A percentile compares a stretch with the other conserved stretches of the same genome.
These are phyloP conservation scores for Cynopterus brachyotis DNA, from an alignment of 2,113 vertebrate genomes.

Conservation along the genomic window DNA sequence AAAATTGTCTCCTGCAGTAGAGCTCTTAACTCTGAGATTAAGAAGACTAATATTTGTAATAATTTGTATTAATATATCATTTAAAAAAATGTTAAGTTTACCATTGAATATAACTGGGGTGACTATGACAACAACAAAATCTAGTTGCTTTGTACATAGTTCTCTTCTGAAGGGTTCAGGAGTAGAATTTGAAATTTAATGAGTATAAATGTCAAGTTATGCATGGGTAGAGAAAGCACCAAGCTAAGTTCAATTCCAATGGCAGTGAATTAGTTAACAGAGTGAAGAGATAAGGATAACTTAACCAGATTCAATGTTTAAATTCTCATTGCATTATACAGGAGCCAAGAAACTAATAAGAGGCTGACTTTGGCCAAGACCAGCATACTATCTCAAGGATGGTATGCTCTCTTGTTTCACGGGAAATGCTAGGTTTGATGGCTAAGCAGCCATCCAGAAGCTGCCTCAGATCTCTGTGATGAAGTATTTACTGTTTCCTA, in stretches of 20 bases:
- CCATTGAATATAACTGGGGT: neutral
- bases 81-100: neutral
- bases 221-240: neutral
- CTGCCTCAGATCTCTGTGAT: neutral
- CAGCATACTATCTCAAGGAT: slow-evolving; percentile 21
- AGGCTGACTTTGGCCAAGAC: slow-evolving; percentile 37
- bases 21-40: neutral
- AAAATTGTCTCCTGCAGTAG: neutral
- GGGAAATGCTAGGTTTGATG: neutral
- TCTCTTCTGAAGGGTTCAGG: slow-evolving; percentile 43
- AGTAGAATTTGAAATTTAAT: slow-evolving; percentile 71
- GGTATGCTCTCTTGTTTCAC: neutral
- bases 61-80: neutral
- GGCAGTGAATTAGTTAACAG: slow-evolving; percentile 69
- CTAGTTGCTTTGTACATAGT: slow-evolving; percentile 8
- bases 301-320: slow-evolving; percentile 34
- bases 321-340: slow-evolving; percentile 11
- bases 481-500: neutral
- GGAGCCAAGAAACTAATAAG: slow-evolving; percentile 28
- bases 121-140: neutral
- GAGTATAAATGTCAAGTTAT: slow-evolving; percentile 66
- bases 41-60: neutral
- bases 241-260: slow-evolving; percentile 65
- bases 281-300: slow-evolving; percentile 60
- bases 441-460: neutral